Evolutionary conservation across 1,140 invertebrate genomes (phyloP), one percentile per base, ranked within the genome.

Genomic region (Hermatobates lingyangjiaoensis): DNA sequence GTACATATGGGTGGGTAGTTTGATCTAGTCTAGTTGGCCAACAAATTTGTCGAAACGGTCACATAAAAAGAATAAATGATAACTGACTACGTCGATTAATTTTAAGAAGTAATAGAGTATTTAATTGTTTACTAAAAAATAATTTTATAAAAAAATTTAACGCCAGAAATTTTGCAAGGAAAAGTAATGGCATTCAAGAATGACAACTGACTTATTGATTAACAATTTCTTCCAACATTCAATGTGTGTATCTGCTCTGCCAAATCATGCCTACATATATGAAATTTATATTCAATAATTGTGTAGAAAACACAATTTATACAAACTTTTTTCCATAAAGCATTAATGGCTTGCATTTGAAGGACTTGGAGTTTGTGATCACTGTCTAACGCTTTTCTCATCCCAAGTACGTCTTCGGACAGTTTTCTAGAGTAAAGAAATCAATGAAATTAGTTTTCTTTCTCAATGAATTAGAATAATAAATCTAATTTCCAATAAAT

Each of bases 331-430:
- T 87, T 86, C 85, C 87, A 91, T 3, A 92, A 65, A 5, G 83
- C 82, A 62, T 84, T 85, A 53, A 90, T 89, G 3, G 86, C 86
- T 66, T 91, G 86, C 75, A 89, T 84, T 66, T 91, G 87, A 39
- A 91, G 63, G 56, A 85, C 74, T 59, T 89, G 82, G 39, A 90
- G 76, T 59, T 87, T 85, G 45, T 86, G 74, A 63, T 91, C 87
- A 59, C 82, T 85, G 60, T 89, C 84, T 20, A 88, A 60, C 14
- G 83, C 83, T 2, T 79, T 79, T 63, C 84, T 82, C 0, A 84
- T 85, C 4, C 79, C 74, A 61, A 82, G 77, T 78, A 87, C 83
- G 60, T 87, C 83, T 56, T 74, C 76, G 7, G 80, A 79, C 10
- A 87, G 61, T 70, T 83, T 77, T 57, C 82, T 86, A 49, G 26